These are phyloP conservation scores for Leptopterna dolabrata DNA, from an alignment of 2,888 invertebrate species.

Conservation along the genomic window DNA sequence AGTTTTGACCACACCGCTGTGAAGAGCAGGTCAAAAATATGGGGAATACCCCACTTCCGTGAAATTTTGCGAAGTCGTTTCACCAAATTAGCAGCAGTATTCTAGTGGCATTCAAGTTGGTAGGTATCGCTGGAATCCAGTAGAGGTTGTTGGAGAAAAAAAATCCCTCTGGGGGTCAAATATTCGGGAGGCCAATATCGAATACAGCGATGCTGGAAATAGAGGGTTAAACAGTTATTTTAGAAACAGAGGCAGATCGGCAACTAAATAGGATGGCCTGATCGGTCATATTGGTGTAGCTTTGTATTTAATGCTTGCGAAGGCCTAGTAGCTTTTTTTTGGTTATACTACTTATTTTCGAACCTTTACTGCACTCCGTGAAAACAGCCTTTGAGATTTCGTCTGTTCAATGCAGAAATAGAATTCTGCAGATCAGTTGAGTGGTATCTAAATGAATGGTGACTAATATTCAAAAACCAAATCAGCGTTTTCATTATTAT, in stretches of 20 bases:
- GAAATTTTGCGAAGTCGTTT: no score
- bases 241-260: neutral
- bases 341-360: neutral
- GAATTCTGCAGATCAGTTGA: neutral
- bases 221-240: constrained; percentile 4
- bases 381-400: neutral
- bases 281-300: neutral
- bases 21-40: no score
- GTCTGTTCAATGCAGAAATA: neutral
- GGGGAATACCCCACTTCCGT: no score
- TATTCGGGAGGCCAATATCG: neutral
- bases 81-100: no score
- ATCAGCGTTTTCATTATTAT: no score
- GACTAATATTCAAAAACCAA: no score
- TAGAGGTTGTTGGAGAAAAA: neutral
- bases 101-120: no score
- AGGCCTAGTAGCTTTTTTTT: neutral
- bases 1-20: no score
- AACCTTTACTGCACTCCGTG: neutral
- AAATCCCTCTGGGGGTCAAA: neutral
- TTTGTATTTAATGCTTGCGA: neutral
- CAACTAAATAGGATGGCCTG: neutral
- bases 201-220: neutral
- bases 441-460: no score
- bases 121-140: no score